These are phyloP conservation scores for Oedothorax gibbosus DNA, from an alignment of 1,140 invertebrate genomes.

Conservation along the genomic window DNA sequence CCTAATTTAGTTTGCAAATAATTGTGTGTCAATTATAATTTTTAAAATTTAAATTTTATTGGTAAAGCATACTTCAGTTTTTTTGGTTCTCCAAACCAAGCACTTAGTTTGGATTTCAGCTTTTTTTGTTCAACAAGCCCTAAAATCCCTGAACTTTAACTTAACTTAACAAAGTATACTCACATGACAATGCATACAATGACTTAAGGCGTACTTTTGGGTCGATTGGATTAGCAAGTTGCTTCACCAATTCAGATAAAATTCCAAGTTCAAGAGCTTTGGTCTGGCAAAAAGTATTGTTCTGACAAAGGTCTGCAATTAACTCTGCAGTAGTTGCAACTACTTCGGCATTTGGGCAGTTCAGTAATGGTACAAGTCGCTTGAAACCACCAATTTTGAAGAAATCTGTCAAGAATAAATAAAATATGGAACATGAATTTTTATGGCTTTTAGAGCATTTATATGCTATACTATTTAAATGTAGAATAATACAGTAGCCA, in stretches of 20 bases:
- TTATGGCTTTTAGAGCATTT: neutral
- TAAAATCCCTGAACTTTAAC: too few species aligned
- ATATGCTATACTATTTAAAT: neutral
- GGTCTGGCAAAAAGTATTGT: conserved; percentile 82
- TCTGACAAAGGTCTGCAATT: conserved; percentile 80
- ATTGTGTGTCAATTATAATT: too few species aligned
- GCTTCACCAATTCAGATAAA: conserved; percentile 75
- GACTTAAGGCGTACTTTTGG: conserved; percentile 76
- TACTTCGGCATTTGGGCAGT: conserved; percentile 74
- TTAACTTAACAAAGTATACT: conserved; percentile 19
- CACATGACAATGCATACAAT: conserved; percentile 77
- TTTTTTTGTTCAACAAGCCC: too few species aligned
- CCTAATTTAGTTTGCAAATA: too few species aligned
- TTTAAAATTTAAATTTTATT: too few species aligned
- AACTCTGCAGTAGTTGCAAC: conserved; percentile 76
- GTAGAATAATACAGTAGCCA: neutral
- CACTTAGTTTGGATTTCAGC: too few species aligned
- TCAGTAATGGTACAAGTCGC: conserved; percentile 76
- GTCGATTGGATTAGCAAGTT: conserved; percentile 75
- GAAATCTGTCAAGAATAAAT: conserved; percentile 73
- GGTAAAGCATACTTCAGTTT: too few species aligned
- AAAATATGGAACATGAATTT: neutral
- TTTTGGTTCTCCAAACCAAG: too few species aligned
- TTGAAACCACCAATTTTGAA: conserved; percentile 83
- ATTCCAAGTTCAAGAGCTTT: conserved; percentile 75